phyloP scores from a whole-genome alignment of 1,140 invertebrate genomes.

The Atta colombica region DNA sequence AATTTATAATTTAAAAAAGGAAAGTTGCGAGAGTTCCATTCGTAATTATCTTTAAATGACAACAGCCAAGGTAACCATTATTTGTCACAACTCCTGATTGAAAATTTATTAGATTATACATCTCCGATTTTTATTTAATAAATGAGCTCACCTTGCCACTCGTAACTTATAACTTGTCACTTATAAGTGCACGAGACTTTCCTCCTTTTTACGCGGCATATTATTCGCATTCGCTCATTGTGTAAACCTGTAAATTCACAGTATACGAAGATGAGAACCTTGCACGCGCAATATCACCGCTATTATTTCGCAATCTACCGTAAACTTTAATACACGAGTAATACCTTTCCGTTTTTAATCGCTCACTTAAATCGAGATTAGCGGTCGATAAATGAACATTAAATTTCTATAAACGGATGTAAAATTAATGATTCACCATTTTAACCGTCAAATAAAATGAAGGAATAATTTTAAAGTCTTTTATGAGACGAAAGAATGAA shows the following conservation, averaged over 20 bases:
- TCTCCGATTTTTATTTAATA: constrained; percentile 29
- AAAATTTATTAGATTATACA: neutral
- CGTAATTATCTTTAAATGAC: neutral
- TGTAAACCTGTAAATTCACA: constrained; percentile 38
- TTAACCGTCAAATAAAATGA: neutral
- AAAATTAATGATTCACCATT: neutral
- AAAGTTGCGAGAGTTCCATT: neutral
- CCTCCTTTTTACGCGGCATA: neutral
- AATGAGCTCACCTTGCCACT: neutral
- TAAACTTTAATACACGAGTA: neutral
- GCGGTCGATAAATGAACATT: neutral
- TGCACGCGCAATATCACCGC: neutral
- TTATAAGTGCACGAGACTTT: constrained; percentile 8
- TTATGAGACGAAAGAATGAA: neutral
- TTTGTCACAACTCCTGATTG: neutral
- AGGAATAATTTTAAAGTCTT: constrained; percentile 1
- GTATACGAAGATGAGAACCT: neutral
- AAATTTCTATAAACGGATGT: neutral
- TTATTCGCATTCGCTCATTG: constrained; percentile 13
- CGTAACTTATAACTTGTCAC: constrained; percentile 25
- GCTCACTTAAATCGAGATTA: constrained; percentile 19
- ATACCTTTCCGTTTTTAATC: neutral
- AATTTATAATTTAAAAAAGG: neutral
- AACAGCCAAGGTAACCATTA: neutral
- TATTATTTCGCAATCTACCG: constrained; percentile 22